Conservation (phyloP, 2,797 vertebrate species). For the Paratrypauchen microcephalus region DNA sequence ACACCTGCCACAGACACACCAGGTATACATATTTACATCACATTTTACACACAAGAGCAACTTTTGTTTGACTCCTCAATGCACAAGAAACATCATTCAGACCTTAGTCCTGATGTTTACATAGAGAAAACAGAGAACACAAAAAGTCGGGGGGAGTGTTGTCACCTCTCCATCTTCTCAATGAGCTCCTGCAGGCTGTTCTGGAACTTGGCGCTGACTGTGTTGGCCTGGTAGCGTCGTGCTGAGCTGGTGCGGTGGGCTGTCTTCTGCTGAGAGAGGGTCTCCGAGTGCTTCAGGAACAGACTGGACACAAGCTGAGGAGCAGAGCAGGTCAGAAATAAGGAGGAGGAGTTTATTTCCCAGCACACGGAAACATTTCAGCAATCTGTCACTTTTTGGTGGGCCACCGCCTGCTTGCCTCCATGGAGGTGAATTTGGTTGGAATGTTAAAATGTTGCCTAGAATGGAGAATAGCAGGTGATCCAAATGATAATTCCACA, state of each 20-base stretch:
- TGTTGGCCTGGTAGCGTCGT: slow-evolving; percentile 87
- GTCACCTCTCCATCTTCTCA: slow-evolving; percentile 93
- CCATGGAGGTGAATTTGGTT: too few species aligned
- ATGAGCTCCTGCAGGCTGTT: slow-evolving; percentile 92
- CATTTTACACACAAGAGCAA: background rate
- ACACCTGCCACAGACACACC: slow-evolving; percentile 80
- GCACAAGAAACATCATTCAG: too few species aligned
- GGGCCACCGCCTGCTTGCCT: too few species aligned
- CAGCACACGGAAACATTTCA: too few species aligned
- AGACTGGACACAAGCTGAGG: slow-evolving; percentile 89
- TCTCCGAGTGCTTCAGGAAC: slow-evolving; percentile 87
- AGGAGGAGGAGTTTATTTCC: too few species aligned
- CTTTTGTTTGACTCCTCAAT: background rate
- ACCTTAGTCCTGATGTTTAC: too few species aligned
- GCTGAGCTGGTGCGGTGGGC: slow-evolving; percentile 79
- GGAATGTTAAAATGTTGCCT: too few species aligned
- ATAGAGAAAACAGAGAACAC: too few species aligned
- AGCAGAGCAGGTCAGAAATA: background rate
- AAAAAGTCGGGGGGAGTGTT: background rate
- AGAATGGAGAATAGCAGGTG: too few species aligned
- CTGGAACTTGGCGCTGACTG: slow-evolving; percentile 93
- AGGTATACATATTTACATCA: slow-evolving; percentile 25
- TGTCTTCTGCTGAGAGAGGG: slow-evolving; percentile 81
- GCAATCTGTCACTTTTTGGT: too few species aligned
- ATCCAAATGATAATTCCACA: too few species aligned